Base-by-base conservation (phyloP, 2,888 invertebrate species). In the Podotricha telesiphe region DNA sequence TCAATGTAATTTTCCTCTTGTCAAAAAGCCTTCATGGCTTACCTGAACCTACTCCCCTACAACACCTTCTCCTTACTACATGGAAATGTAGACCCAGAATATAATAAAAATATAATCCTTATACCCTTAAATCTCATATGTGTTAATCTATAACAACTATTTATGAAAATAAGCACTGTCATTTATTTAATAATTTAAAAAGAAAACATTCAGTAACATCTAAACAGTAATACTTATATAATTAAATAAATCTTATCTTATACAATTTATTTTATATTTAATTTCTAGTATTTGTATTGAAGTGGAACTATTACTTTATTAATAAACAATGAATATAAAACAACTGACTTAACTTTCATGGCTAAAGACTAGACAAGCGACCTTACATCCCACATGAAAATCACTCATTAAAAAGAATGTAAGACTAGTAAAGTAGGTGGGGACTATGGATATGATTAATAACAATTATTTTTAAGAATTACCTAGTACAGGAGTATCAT, bases 1-100 rank as follows among this genome's bases (percentile, higher is more conserved):
- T 98, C 98, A 79, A 98, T 98, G 84, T 98, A 98, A 86, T 98
- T 98, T 87, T 98, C 98, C 85, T n/a, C n/a, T 97, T 96, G 87
- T 98, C 98, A 85, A 96, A 97, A 45, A 97, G 95, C 79, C 97
- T 94, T 98, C 97, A 80, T 97, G 96, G 51, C 97, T n/a, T 94
- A 67, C 96, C 95, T 48, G 96, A 96, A 50, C 96, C 95, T 40
- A 98, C 95, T 70, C 97, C 94, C n/a, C n/a, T n/a, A 98, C 98
- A 65, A 98, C 97, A 71, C 98, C 98, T 92, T 98, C 98, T 13
- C 98, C 98, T n/a, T 72, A 98, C 96, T 48, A 98, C 98, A 93
- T 98, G 98, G 86, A 98, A 98, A 90, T 98, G 98, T 66, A 98
- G 93, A 74, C 98, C 98, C 95, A 91, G 70, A 89, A 94, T 40